These are phyloP conservation scores for Thermophis baileyi DNA, from an alignment of 2,113 vertebrate genomes.

Conservation along the genomic window DNA sequence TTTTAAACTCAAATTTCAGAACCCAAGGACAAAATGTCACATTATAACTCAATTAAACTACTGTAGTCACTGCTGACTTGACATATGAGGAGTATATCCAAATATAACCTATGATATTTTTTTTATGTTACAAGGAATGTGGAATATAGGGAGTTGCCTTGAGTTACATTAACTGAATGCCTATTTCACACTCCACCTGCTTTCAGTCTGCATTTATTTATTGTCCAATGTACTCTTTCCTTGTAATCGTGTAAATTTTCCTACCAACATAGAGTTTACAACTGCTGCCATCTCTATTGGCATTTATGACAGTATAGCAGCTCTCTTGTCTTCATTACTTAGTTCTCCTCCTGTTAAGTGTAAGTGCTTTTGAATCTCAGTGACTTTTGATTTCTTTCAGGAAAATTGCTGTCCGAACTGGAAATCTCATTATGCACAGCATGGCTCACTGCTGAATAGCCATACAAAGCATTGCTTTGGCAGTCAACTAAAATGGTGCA, in stretches of 20 bases:
- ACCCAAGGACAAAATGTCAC: not conserved
- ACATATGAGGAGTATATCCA: not conserved
- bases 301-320: not conserved
- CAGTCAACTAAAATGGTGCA: not conserved
- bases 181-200: slow-evolving; percentile 21
- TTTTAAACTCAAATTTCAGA: not conserved
- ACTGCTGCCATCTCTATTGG: not conserved
- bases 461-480: not conserved
- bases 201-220: slow-evolving; percentile 35
- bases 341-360: not conserved
- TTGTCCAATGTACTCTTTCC: slow-evolving; percentile 8
- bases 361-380: not conserved
- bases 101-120: slow-evolving; percentile 6
- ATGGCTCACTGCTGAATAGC: not conserved
- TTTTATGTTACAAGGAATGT: slow-evolving; percentile 15
- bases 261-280: not conserved
- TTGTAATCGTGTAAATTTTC: slow-evolving; percentile 18
- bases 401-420: not conserved
- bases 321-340: not conserved
- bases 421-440: not conserved
- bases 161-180: slow-evolving; percentile 8
- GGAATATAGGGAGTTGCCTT: slow-evolving; percentile 1
- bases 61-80: not conserved
- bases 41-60: not conserved
- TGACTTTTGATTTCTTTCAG: not conserved